Evolutionary conservation across 2,113 vertebrate species (phyloP), one percentile per base, ranked within the genome.

Genomic region (Heptranchias perlo): DNA sequence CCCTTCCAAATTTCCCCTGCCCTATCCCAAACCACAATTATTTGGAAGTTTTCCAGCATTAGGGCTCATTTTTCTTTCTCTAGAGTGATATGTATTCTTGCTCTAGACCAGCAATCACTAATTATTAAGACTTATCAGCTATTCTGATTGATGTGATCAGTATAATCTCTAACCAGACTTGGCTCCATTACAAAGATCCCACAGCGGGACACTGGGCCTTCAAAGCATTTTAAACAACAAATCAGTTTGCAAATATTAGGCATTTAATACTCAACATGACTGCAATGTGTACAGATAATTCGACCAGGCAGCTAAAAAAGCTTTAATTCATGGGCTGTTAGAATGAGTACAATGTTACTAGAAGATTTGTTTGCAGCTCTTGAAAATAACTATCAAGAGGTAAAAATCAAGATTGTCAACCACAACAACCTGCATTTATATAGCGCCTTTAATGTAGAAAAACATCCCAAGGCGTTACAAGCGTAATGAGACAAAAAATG

Each of bases 21-120:
- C 39, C 61, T 93, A 62, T 93, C 58, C 61, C 89, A 93, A 93
- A 93, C 89, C 89, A 93, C 89, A 93, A 64, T 62, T 93, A 93
- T 93, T 93, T 93, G 89, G 89, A 93, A n/a, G 35, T 93, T 93
- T 54, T 62, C 89, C 61, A 62, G 58, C 18, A 61, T 18, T 14
- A 44, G 35, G 54, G 89, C 58, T 39, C 14, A 18, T 61, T 93
- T 93, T n/a, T 64, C 89, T 93, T 64, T 62, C 35, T 93, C 89
- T 61, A 61, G 31, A 8, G 4, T 92, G 35, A 39, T 62, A 62
- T 10, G 16, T 62, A 93, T 93, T 39, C 31, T 39, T 64, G 18
- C 89, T 62, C 35, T 39, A 62, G 35, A 39, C 5, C 58, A 93
- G 35, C 87, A 16, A 44, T 93, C 58, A 39, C 58, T 44, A 64